Conservation (phyloP, 2,113 vertebrate species). For the Scartelaos histophorus region DNA sequence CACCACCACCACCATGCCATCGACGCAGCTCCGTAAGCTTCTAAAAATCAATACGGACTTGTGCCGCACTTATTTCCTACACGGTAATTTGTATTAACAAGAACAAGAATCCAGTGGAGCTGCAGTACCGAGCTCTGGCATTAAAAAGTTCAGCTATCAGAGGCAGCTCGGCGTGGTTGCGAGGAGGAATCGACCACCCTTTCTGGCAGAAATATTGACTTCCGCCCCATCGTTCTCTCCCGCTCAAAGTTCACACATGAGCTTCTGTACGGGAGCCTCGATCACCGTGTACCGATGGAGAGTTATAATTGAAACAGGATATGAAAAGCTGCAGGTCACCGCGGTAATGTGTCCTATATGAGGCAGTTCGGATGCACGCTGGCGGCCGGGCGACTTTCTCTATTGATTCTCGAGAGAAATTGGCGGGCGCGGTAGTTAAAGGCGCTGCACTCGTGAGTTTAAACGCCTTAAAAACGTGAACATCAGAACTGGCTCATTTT, state of each 20-base stretch:
- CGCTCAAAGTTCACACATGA: slow-evolving; percentile 50
- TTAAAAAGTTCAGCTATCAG: slow-evolving; percentile 32
- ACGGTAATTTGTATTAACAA: slow-evolving; percentile 11
- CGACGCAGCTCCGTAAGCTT: not conserved
- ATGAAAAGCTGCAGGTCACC: slow-evolving; percentile 5
- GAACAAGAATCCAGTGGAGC: slow-evolving; percentile 1
- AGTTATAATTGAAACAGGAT: not conserved
- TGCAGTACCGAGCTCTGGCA: slow-evolving; percentile 1
- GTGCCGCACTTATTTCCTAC: not conserved
- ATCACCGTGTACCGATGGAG: slow-evolving; percentile 24
- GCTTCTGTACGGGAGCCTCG: slow-evolving; percentile 39
- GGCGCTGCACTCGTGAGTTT: no score
- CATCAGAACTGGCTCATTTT: no score
- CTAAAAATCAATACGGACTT: not conserved
- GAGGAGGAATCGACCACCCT: slow-evolving; percentile 47
- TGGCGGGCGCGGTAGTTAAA: not conserved
- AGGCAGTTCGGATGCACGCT: not conserved
- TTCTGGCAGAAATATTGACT: slow-evolving; percentile 57
- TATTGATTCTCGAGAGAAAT: not conserved
- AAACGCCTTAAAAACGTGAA: no score
- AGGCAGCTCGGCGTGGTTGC: slow-evolving; percentile 16
- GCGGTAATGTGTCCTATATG: not conserved
- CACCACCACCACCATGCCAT: not conserved
- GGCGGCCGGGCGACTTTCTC: not conserved
- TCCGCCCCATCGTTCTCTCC: slow-evolving; percentile 40